Percentiles rank a stretch among this genome's conserved stretches.
Evolutionary conservation across 2,888 invertebrate genomes (phyloP).

Genomic region (Conomelus anceps): DNA sequence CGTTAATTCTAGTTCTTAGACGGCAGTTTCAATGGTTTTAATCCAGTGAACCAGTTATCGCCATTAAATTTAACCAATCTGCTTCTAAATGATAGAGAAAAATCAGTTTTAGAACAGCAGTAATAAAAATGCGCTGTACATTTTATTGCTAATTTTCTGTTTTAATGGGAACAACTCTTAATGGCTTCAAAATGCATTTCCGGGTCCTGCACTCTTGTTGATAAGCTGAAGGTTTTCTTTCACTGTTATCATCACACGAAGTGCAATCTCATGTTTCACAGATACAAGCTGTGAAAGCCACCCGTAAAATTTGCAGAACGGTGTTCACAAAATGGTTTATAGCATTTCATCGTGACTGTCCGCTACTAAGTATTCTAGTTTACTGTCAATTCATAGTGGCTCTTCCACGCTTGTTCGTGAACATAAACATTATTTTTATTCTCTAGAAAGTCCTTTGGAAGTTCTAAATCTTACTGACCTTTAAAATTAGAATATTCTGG

Average conservation of each 20-base stretch:
- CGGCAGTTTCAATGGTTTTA: too few relatives aligned
- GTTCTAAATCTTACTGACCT: background rate
- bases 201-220: background rate
- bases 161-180: background rate
- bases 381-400: background rate
- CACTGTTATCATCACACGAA: background rate
- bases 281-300: background rate
- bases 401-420: background rate
- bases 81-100: too few relatives aligned
- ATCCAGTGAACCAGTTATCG: too few relatives aligned
- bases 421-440: background rate
- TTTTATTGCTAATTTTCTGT: background rate
- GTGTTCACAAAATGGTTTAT: background rate
- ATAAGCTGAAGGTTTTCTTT: background rate
- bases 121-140: too few relatives aligned
- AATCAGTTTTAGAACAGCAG: too few relatives aligned
- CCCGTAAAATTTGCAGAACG: background rate
- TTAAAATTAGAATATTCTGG: too few relatives aligned
- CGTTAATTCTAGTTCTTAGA: too few relatives aligned
- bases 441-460: background rate
- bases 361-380: background rate
- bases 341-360: background rate
- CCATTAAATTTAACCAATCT: too few relatives aligned
- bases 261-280: background rate
- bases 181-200: background rate